phyloP scores from a whole-genome alignment of 1,140 invertebrate species.

The Bombus turneri region DNA sequence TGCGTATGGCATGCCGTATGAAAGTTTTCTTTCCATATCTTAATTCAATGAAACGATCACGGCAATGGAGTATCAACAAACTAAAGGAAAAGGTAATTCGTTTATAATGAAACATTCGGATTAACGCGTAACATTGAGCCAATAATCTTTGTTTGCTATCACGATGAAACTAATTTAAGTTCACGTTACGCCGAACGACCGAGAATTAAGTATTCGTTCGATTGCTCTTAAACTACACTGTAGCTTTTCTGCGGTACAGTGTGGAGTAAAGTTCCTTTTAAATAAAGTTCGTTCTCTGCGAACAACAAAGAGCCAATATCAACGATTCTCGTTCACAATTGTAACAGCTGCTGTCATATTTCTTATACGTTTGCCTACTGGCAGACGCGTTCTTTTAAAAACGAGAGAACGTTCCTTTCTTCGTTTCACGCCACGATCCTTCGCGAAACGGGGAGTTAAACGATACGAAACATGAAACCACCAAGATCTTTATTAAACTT shows the following conservation, averaged over 20 bases:
- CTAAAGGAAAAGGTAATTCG: background rate
- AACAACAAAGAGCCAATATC: background rate
- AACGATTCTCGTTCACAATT: background rate
- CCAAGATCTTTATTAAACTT: background rate
- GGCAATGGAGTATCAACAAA: background rate
- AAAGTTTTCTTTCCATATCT: background rate
- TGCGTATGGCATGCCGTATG: background rate
- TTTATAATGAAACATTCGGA: constrained; percentile 8
- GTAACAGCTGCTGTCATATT: background rate
- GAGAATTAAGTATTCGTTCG: constrained; percentile 33
- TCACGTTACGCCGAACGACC: background rate
- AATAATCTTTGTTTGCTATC: constrained; percentile 33
- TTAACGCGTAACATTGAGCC: background rate
- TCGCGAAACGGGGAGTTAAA: background rate
- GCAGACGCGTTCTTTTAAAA: background rate
- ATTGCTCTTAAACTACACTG: background rate
- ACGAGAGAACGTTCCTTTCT: background rate
- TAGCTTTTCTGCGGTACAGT: background rate
- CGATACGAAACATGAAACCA: background rate
- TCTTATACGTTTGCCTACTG: background rate
- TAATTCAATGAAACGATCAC: too few species aligned
- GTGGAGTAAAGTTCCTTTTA: background rate
- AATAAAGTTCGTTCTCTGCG: background rate
- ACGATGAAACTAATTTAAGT: constrained; percentile 41
- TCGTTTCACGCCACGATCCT: background rate